Base-by-base conservation (phyloP, 2,113 vertebrate species). In the Nanorana parkeri region DNA sequence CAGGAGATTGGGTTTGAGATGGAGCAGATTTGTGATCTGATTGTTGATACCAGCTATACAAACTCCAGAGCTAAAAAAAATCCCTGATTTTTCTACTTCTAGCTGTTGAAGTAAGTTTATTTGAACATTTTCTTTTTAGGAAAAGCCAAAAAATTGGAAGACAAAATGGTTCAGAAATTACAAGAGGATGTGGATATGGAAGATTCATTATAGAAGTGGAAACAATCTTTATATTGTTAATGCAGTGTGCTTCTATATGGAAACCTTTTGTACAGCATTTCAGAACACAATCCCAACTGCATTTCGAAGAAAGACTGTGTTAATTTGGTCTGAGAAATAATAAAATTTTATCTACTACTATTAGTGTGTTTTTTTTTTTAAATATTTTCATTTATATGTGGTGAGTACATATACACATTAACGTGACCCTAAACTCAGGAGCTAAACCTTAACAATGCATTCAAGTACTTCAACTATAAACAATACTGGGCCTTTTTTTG, bases 121-220 rank as follows among this genome's bases (percentile, higher is more conserved):
- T 66, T 66, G 17, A 17, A 66, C 24, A 66, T n/a, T 58, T 41
- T 67, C n/a, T 21, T 54, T 65, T 47, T 85, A 99, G 97, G 94
- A 84, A 95, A 95, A 91, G 90, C 93, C 85, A 98, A 96, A 86
- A 85, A 93, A 63, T 76, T 99, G 95, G 98, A 99, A 88, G 96
- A 95, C 51, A 99, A 96, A 93, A 98, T 99, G 97, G 95, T 98
- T 26, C 96, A 98, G 87, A 94, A 95, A 72, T 86, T 98, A 77
- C 95, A 96, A 83, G 91, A 98, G 76, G 96, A 98, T 20, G 92
- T 97, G 89, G 92, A 95, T 73, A 97, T 98, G 97, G 95, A 89
- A 72, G 96, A 94, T 47, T 88, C 87, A 60, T 85, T 91, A 71
- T 94, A 90, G 88, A 83, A 28, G 36, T 65, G 41, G 28, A 29